Conservation (phyloP, 2,888 invertebrate genomes). For the Thalpophila matura region DNA sequence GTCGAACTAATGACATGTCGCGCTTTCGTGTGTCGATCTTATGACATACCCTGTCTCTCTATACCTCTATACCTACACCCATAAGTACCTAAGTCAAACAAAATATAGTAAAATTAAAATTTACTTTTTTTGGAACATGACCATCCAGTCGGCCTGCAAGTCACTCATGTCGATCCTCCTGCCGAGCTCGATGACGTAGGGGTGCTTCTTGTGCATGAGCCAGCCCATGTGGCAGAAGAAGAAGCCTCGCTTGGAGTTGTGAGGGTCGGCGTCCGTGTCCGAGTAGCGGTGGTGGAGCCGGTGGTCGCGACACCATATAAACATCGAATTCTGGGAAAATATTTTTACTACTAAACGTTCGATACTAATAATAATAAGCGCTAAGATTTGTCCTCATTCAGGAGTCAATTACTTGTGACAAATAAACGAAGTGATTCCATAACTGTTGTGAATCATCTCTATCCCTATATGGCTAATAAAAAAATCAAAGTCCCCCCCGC, state of each 20-base stretch:
- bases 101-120: not conserved
- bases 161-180: slow-evolving; percentile 94
- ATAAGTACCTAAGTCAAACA: not conserved
- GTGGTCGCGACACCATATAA: slow-evolving; percentile 95
- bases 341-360: too few relatives aligned
- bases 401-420: not conserved
- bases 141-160: slow-evolving; percentile 92
- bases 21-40: too few relatives aligned
- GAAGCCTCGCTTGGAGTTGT: slow-evolving; percentile 95
- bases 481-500: too few relatives aligned
- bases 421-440: too few relatives aligned
- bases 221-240: slow-evolving; percentile 97
- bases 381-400: too few relatives aligned
- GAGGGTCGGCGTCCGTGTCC: slow-evolving; percentile 94
- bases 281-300: slow-evolving; percentile 95
- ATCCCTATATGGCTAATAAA: too few relatives aligned
- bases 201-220: slow-evolving; percentile 95
- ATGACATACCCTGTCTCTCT: too few relatives aligned
- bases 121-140: slow-evolving; percentile 95
- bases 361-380: not conserved
- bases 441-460: too few relatives aligned
- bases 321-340: slow-evolving; percentile 92
- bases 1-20: too few relatives aligned
- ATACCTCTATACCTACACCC: too few relatives aligned
- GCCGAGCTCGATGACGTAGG: slow-evolving; percentile 93